A percentile compares a stretch with the other conserved stretches of the same genome.
Evolutionary conservation across 2,113 vertebrate species (phyloP).

Genomic region (Mungos mungo): DNA sequence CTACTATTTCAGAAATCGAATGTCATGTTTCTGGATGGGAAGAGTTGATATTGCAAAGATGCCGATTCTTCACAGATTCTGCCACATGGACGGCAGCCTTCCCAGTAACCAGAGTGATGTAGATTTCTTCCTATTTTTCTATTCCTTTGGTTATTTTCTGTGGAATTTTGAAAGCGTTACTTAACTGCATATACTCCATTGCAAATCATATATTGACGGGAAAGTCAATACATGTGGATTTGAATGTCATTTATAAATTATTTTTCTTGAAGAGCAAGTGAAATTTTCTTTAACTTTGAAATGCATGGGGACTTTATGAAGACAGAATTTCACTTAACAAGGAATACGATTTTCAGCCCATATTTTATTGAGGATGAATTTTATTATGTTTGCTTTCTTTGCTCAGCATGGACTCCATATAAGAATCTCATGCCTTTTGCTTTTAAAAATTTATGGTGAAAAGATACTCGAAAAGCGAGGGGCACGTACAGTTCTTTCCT

Average conservation of each 20-base stretch:
- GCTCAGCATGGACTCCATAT: neutral
- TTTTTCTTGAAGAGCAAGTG: conserved; percentile 49
- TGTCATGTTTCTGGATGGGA: neutral
- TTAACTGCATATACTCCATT: conserved; percentile 22
- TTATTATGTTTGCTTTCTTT: conserved; percentile 4
- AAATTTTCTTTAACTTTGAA: conserved; percentile 42
- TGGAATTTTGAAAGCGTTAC: conserved; percentile 34
- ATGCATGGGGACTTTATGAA: neutral
- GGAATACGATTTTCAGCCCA: neutral
- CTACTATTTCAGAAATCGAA: conserved; percentile 34
- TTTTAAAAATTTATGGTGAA: conserved; percentile 11
- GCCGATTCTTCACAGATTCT: neutral
- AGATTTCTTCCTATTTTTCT: conserved; percentile 45
- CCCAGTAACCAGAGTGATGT: neutral
- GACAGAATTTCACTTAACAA: neutral
- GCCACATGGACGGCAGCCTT: neutral
- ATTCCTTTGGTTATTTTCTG: conserved; percentile 32
- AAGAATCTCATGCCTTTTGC: neutral
- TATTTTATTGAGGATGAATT: neutral
- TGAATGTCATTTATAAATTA: conserved; percentile 17
- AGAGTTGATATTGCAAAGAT: neutral
- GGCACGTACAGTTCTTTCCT: neutral
- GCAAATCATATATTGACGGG: neutral
- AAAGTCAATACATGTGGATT: neutral
- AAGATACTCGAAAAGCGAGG: conserved; percentile 34